Percentiles rank a stretch among this genome's conserved stretches.
Evolutionary conservation across 2,113 vertebrate genomes (phyloP).

Genomic region (Seriola dumerili): DNA sequence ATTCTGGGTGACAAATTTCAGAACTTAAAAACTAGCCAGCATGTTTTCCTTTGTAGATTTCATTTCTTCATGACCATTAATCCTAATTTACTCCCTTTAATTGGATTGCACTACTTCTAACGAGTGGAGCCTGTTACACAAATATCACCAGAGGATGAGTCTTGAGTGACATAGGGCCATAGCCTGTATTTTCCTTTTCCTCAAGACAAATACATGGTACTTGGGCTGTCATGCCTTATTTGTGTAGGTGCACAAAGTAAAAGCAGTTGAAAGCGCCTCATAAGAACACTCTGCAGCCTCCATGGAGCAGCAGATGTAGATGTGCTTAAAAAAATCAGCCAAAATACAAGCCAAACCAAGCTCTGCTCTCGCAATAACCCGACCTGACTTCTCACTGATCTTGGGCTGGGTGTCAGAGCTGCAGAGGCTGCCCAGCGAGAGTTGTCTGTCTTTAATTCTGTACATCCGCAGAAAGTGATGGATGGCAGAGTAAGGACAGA

Average conservation of each 20-base stretch:
- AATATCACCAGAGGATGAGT: slow-evolving; percentile 5
- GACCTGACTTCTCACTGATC: slow-evolving; percentile 1
- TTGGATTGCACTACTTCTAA: neutral
- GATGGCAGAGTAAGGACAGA: slow-evolving; percentile 68
- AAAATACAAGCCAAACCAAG: neutral
- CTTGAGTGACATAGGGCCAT: neutral
- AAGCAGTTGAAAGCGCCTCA: neutral
- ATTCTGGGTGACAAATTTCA: neutral
- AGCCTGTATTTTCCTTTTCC: neutral
- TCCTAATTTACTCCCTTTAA: neutral
- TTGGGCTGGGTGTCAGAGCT: slow-evolving; percentile 11
- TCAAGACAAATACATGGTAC: neutral
- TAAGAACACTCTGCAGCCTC: neutral
- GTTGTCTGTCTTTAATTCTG: slow-evolving; percentile 60
- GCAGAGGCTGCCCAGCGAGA: slow-evolving; percentile 23
- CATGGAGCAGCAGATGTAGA: neutral
- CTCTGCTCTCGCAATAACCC: slow-evolving; percentile 2
- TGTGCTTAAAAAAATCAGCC: neutral
- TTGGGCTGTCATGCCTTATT: neutral
- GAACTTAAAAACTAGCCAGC: neutral
- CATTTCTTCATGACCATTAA: slow-evolving; percentile 11
- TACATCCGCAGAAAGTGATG: slow-evolving; percentile 63
- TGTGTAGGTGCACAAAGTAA: neutral
- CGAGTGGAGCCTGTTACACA: neutral
- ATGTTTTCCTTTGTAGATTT: neutral